Evolutionary conservation across 2,797 vertebrate species (phyloP).

Genomic region (Brachymystax lenok): DNA sequence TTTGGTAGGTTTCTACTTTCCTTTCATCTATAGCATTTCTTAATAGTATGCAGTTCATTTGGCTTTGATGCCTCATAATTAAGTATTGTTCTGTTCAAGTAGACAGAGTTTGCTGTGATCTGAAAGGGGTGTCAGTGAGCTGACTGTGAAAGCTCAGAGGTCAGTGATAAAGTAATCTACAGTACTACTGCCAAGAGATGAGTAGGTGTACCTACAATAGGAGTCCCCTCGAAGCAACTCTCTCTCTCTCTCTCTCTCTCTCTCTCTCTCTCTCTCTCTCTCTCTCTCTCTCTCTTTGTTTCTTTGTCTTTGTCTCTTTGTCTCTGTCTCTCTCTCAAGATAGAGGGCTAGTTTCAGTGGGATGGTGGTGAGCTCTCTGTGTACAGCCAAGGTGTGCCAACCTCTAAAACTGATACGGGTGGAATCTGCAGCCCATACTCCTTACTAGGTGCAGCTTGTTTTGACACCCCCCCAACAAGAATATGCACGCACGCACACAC

Average conservation of each 20-base stretch:
- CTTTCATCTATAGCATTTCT: too few relatives aligned
- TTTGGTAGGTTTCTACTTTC: too few relatives aligned
- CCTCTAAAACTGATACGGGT: constrained; percentile 76
- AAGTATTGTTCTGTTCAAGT: too few relatives aligned
- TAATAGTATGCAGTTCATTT: too few relatives aligned
- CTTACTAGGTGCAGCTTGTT: constrained; percentile 46
- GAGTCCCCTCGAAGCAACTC: constrained; percentile 8
- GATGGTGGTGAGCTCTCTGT: constrained; percentile 76
- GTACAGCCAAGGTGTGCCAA: constrained; percentile 83
- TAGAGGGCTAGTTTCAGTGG: constrained; percentile 62
- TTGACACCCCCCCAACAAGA: constrained; percentile 30
- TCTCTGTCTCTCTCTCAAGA: constrained; percentile 55
- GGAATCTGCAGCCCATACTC: constrained; percentile 78
- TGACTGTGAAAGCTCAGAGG: too few relatives aligned
- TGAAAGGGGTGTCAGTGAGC: too few relatives aligned
- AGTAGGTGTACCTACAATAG: not conserved
- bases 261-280: constrained; percentile 46
- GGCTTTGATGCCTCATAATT: too few relatives aligned
- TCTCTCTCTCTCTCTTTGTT: constrained; percentile 37
- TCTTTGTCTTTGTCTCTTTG: constrained; percentile 33
- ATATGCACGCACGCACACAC: not conserved
- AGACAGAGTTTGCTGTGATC: too few relatives aligned
- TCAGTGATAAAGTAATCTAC: too few relatives aligned
- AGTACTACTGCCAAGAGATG: too few relatives aligned
- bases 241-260: constrained; percentile 30